Evolutionary conservation across 2,888 invertebrate genomes (phyloP).

Genomic region (Caenorhabditis afra): DNA sequence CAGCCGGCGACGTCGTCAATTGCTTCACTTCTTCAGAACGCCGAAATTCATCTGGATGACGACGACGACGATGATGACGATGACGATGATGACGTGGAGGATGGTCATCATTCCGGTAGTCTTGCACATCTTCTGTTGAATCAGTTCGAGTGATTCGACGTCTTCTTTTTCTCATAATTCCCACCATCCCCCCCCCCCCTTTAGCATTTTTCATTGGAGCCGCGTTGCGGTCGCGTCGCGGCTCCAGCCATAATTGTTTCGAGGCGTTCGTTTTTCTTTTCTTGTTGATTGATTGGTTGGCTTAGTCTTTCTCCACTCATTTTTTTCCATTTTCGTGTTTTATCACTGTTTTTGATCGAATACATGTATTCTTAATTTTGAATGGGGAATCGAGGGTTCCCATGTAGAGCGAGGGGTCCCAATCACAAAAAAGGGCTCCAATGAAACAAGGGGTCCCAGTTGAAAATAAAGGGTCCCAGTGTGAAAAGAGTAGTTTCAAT

Average conservation of each 20-base stretch:
- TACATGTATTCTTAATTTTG: too few species aligned
- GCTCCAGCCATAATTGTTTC: too few species aligned
- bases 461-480: too few species aligned
- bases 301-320: slow-evolving; percentile 13
- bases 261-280: too few species aligned
- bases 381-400: too few species aligned
- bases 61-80: slow-evolving; percentile 1
- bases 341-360: too few species aligned
- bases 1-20: slow-evolving; percentile 23
- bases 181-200: not conserved
- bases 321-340: not conserved
- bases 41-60: slow-evolving; percentile 23
- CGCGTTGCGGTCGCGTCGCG: too few species aligned
- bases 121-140: slow-evolving; percentile 34
- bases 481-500: too few species aligned
- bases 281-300: not conserved
- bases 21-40: slow-evolving; percentile 21
- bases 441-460: too few species aligned
- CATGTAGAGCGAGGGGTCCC: too few species aligned
- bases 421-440: too few species aligned
- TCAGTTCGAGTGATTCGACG: slow-evolving; percentile 22
- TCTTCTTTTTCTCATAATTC: not conserved
- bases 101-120: slow-evolving; percentile 1
- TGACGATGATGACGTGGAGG: not conserved
- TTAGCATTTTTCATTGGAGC: not conserved